Evolutionary conservation across 2,888 invertebrate species (phyloP), one percentile per base, ranked within the genome.

Genomic region (Xylophagus ater): DNA sequence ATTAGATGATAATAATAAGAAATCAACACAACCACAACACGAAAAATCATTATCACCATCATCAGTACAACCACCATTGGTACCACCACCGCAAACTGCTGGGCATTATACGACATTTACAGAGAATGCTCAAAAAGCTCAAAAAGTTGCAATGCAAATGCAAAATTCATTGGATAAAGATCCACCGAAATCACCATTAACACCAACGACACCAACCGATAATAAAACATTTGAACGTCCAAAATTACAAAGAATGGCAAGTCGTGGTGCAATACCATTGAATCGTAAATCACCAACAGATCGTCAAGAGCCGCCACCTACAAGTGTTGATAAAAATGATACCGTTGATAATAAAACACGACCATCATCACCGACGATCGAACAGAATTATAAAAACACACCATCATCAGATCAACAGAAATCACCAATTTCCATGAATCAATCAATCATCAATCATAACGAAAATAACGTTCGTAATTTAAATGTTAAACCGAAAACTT

Each of bases 401-500:
- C 13, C 8, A 1, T 13, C 38, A n/a, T n/a, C 32, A 2, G 38
- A 33, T n/a, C 25, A n/a, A n/a, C n/a, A 34, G 14, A 31, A 34
- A 26, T n/a, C 42, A 4, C 29, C 37, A 29, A n/a, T 23, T 3
- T 26, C 37, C 17, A 9, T 20, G 1, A 34, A 24, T 14, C n/a
- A 4, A 15, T 21, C 32, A 4, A 30, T 32, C 12, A 33, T 25
- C 21, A 32, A 35, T 24, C 13, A 32, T 26, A 37, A 29, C 12
- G 37, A 23, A 12, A 3, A 13, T 5, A 24, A 24, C 19, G 20
- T 10, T 10, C 37, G 2, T n/a, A 32, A 19, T 10, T 4, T 29
- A 19, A 19, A 13, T 9, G 13, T 14, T 9, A 20, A 34, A 34
- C 17, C 7, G 3, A 35, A 35, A 25, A 35, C 35, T 24, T 29